A percentile compares a stretch with the other conserved stretches of the same genome.
These are phyloP conservation scores for Phoxinus phoxinus DNA, from an alignment of 2,113 vertebrate genomes.

Conservation along the genomic window DNA sequence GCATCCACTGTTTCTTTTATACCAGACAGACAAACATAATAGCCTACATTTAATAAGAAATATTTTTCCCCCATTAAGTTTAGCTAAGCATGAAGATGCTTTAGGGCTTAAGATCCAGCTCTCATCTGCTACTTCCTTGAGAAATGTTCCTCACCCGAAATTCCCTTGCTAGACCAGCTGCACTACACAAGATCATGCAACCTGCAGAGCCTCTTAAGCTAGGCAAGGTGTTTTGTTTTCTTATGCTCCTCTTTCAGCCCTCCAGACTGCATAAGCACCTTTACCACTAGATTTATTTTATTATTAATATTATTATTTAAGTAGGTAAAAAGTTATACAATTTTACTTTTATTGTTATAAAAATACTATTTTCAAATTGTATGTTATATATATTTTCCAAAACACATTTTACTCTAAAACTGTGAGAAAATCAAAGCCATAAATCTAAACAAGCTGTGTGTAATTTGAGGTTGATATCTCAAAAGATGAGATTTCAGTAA, in stretches of 20 bases:
- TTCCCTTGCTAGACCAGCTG: conserved; percentile 62
- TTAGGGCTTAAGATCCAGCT: conserved; percentile 12
- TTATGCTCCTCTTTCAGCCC: conserved; percentile 53
- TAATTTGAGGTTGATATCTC: too few species aligned
- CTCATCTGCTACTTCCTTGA: conserved; percentile 52
- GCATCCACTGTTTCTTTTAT: neutral
- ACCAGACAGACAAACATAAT: conserved; percentile 11
- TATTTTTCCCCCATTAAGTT: neutral
- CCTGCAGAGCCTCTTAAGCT: conserved; percentile 67
- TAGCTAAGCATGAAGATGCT: neutral
- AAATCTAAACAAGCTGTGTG: too few species aligned
- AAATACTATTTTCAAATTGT: too few species aligned
- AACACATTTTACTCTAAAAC: too few species aligned
- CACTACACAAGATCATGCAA: conserved; percentile 61
- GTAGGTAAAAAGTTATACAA: too few species aligned
- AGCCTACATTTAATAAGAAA: neutral
- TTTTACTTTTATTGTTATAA: too few species aligned
- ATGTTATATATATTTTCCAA: too few species aligned
- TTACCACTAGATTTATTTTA: neutral
- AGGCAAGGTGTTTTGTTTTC: conserved; percentile 64
- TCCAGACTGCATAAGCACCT: neutral
- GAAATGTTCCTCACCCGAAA: conserved; percentile 56
- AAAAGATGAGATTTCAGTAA: too few species aligned
- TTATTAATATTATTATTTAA: neutral
- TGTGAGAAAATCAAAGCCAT: too few species aligned